Base-by-base conservation (phyloP, 1,140 invertebrate genomes). In the Zaprionus camerounensis region DNA sequence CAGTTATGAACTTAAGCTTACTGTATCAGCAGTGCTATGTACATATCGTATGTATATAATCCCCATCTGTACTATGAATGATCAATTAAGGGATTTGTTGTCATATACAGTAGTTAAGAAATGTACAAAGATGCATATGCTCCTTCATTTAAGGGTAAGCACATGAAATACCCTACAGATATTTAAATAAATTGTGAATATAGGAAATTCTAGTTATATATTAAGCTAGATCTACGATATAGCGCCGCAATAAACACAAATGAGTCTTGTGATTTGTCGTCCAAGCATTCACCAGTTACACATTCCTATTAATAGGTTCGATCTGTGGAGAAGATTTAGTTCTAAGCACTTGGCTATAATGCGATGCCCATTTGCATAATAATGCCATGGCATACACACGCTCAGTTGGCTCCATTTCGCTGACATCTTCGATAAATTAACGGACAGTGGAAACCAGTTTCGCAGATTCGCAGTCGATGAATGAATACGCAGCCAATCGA, bases 401-500 rank as follows among this genome's bases (percentile, higher is more conserved):
- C 13, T 38, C 58, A 31, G 17, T 49, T 71, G 56, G 36, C 46
- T 46, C 63, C 70, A 41, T 76, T 62, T 56, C 44, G 62, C 44
- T 71, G 82, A 80, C 82, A 86, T 62, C 71, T 56, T 61, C 79
- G 36, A 79, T 85, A 68, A 76, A 81, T 63, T 59, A 72, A 22
- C 57, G 38, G 15, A n/a, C 61, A 22, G 26, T 15, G 31, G 36
- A 71, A 85, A 85, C 82, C 71, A 59, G 78, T 85, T 82, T 85
- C 20, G 36, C 36, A 38, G 49, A 62, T 56, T 51, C 17, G 41
- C 51, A 46, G 58, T 38, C 65, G 63, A 64, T 70, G 68, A 53
- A 68, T 78, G 63, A 73, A 66, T 34, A 53, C 62, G n/a, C 59
- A 17, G 12, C 12, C 49, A 9, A 57, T n/a, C 51, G n/a, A 46